Evolutionary conservation across 1,140 invertebrate genomes (phyloP), one percentile per base, ranked within the genome.

Genomic region (Galendromus occidentalis): DNA sequence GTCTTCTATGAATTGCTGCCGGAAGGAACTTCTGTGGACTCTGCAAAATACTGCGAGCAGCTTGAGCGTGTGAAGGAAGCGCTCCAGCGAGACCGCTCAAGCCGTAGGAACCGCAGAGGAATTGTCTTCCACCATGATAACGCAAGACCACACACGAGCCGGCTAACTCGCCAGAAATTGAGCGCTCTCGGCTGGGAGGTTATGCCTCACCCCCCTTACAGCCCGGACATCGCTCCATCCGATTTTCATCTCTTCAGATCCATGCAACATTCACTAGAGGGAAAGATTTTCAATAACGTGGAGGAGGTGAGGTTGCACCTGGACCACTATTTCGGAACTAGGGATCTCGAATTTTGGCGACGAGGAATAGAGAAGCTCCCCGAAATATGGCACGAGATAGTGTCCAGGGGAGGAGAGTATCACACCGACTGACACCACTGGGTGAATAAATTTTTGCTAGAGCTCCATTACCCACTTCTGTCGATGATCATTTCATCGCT

Each of bases 171-270:
- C 42, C 45, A 65, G 42, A 67, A 64, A 29, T 59, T 74, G 42
- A 29, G 44, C 9, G 44, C 70, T 22, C 42, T 74, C 17, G 67
- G 66, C 14, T 72, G 70, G 70, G 71, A 74, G 68, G 66, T 69
- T 30, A 64, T 72, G 5, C 39, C 64, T 47, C 72, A 74, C 44
- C 71, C 71, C 65, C 71, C 69, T 28, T 74, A 73, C 63, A 67
- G 64, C 59, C 70, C 71, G 39, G 72, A 73, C 45, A 44, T 72
- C 33, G 66, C 72, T 25, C 66, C 73, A n/a, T 67, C 70, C 30
- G 70, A 74, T 47, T 74, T 67, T 47, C 67, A 69, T 67, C 65
- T 74, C n/a, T 73, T 74, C 63, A 7, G 64, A 17, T 28, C 67
- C 17, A 44, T 73, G 28, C 7, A 68, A 18, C 59, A 71, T 64